Base-by-base conservation (phyloP, 1,140 invertebrate genomes). In the Drosophila ficusphila region DNA sequence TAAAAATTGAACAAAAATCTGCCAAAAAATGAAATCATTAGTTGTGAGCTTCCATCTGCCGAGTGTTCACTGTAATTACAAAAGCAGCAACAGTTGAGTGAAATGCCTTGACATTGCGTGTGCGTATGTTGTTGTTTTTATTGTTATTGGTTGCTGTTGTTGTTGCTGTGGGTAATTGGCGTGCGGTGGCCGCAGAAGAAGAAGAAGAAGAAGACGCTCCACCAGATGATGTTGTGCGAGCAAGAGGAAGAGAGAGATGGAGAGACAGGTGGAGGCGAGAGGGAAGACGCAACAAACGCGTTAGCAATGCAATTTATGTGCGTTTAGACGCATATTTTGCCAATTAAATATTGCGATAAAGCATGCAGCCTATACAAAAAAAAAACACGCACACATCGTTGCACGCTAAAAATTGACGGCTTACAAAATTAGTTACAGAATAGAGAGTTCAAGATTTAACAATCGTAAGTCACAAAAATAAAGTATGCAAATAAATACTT, bases 261-360 rank as follows among this genome's bases (percentile, higher is more conserved):
- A n/a, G 4, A 4, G 4, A 16, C n/a, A 8, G 21, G 7, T 12
- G 21, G 1, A 21, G 25, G 41, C 19, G 41, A 44, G 41, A 36
- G 56, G 47, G 23, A 14, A 21, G 76, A 54, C 58, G 79, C 81
- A 67, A 69, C 76, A 86, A 86, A 77, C 82, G 82, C 82, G 82
- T 86, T 82, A 86, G 82, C 82, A 88, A 83, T 83, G 82, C 77
- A 90, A 90, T 90, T 90, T 90, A 90, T 90, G 89, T 90, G 89
- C 89, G 83, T 89, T 90, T 90, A 89, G 70, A 86, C 89, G 89
- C 85, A 90, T 90, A 90, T 90, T 90, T 90, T 90, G 71, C 89
- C 89, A 90, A 90, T 90, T 90, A 90, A 90, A 90, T 90, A 90
- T 90, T 90, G 79, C 85, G 75, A 88, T 88, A 86, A 83, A 89